Conservation (phyloP, 2,888 invertebrate species). For the Scaptomyza parva region DNA sequence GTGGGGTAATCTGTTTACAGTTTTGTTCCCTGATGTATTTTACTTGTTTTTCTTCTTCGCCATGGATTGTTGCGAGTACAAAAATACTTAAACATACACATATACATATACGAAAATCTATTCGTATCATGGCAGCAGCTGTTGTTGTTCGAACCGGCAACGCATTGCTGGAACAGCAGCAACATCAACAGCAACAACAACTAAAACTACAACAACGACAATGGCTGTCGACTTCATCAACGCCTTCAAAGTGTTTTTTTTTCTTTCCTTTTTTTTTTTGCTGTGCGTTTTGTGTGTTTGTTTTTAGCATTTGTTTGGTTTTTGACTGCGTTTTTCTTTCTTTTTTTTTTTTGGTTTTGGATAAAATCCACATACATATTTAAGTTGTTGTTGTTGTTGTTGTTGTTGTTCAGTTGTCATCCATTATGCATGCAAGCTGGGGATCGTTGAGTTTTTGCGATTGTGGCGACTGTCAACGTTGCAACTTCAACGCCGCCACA, state of each 20-base stretch:
- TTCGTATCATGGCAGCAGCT: constrained; percentile 66
- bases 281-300: constrained; percentile 50
- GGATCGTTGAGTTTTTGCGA: constrained; percentile 31
- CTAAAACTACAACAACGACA: constrained; percentile 23
- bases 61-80: constrained; percentile 57
- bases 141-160: constrained; percentile 56
- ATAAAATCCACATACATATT: constrained; percentile 39
- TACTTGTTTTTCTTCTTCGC: constrained; percentile 37
- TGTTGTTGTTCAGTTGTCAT: constrained; percentile 36
- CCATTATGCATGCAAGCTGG: constrained; percentile 66
- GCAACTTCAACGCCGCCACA: constrained; percentile 44
- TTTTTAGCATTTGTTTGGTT: constrained; percentile 63
- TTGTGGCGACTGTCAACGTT: constrained; percentile 51
- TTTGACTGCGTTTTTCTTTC: constrained; percentile 24
- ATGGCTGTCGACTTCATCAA: constrained; percentile 68
- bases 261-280: constrained; percentile 34
- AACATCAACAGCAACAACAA: constrained; percentile 17
- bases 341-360: not conserved
- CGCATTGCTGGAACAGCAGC: constrained; percentile 31
- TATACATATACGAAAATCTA: constrained; percentile 35
- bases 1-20: constrained; percentile 1
- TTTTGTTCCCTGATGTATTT: constrained; percentile 9
- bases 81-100: constrained; percentile 56
- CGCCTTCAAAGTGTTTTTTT: constrained; percentile 51
- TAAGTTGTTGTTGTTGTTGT: not conserved